phyloP scores from a whole-genome alignment of 2,888 invertebrate species.

The Eupithecia inturbata region DNA sequence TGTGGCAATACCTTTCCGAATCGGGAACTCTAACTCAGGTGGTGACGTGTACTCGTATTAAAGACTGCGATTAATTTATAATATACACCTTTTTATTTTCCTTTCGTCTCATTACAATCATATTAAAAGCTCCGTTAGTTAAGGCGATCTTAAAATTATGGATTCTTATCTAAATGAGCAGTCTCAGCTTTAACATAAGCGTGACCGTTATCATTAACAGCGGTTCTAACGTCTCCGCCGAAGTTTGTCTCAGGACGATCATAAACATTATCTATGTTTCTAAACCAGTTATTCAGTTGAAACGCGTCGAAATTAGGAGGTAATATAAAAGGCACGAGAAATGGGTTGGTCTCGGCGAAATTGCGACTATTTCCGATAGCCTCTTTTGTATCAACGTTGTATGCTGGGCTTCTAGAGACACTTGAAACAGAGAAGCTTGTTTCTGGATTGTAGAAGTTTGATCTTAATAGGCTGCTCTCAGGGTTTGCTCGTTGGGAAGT shows the following conservation, averaged over 20 bases:
- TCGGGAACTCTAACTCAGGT: conserved; percentile 16
- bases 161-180: conserved; percentile 51
- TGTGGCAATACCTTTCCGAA: conserved; percentile 66
- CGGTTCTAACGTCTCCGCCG: conserved; percentile 50
- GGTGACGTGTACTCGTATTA: conserved; percentile 57
- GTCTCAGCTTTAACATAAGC: conserved; percentile 63
- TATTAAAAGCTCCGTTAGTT: not conserved
- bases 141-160: conserved; percentile 14
- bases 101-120: conserved; percentile 16
- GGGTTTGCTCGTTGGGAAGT: conserved; percentile 45
- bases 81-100: conserved; percentile 30
- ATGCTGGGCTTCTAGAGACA: conserved; percentile 19
- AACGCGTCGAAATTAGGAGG: conserved; percentile 57
- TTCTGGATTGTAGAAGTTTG: conserved; percentile 34
- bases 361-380: conserved; percentile 55
- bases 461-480: conserved; percentile 26
- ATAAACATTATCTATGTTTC: conserved; percentile 58
- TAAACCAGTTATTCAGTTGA: conserved; percentile 59
- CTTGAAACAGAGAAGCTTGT: conserved; percentile 13
- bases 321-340: conserved; percentile 58
- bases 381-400: not conserved
- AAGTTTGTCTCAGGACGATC: conserved; percentile 50
- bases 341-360: conserved; percentile 55
- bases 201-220: conserved; percentile 65
- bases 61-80: conserved; percentile 47